phyloP scores from a whole-genome alignment of 1,140 invertebrate genomes.

The Pseudomyrmex gracilis region DNA sequence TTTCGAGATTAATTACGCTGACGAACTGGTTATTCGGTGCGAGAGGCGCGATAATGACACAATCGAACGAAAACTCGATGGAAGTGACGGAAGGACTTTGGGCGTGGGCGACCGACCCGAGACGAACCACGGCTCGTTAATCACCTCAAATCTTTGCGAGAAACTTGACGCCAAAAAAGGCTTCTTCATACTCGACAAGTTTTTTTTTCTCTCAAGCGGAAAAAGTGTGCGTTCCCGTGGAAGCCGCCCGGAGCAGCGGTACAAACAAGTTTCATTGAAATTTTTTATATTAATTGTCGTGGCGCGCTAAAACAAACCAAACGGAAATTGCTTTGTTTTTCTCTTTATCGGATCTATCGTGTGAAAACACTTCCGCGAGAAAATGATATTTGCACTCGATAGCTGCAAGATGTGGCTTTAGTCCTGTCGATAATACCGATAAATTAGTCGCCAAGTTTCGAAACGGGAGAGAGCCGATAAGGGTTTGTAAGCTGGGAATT shows the following conservation, averaged over 20 bases:
- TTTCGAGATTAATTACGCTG: slow-evolving; percentile 60
- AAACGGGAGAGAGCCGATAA: slow-evolving; percentile 27
- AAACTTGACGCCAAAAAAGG: slow-evolving; percentile 45
- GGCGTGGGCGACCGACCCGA: slow-evolving; percentile 11
- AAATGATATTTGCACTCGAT: slow-evolving; percentile 28
- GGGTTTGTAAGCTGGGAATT: slow-evolving; percentile 43
- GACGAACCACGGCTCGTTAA: slow-evolving; percentile 49
- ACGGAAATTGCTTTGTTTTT: not conserved
- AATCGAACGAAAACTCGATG: slow-evolving; percentile 56
- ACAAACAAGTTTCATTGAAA: slow-evolving; percentile 32
- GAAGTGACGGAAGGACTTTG: slow-evolving; percentile 16
- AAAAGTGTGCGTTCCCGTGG: slow-evolving; percentile 1
- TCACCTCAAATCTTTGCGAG: slow-evolving; percentile 55
- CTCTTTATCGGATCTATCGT: not conserved
- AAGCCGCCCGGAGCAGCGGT: slow-evolving; percentile 5
- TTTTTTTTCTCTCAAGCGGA: slow-evolving; percentile 46
- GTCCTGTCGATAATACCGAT: slow-evolving; percentile 11
- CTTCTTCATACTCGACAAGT: slow-evolving; percentile 47
- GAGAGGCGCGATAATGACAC: slow-evolving; percentile 58
- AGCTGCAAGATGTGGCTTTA: slow-evolving; percentile 25
- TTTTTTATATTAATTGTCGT: slow-evolving; percentile 35
- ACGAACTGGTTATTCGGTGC: slow-evolving; percentile 56
- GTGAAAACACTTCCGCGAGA: not conserved
- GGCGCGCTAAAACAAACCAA: not conserved
- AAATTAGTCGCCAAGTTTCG: slow-evolving; percentile 53